Base-by-base conservation (phyloP, 2,888 invertebrate genomes). In the Hypena proboscidalis region DNA sequence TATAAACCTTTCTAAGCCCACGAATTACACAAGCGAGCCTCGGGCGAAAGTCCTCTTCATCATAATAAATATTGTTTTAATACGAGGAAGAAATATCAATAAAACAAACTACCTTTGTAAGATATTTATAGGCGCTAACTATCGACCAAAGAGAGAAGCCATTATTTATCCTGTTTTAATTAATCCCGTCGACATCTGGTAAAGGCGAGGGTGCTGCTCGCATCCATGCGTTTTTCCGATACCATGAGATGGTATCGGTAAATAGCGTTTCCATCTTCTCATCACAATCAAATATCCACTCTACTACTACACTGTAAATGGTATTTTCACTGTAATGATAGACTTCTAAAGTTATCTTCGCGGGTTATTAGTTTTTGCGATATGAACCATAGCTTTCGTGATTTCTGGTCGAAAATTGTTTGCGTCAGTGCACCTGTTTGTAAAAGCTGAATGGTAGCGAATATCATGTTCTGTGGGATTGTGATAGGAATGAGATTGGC, bases 261-360 rank as follows among this genome's bases (percentile, higher is more conserved):
- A 17, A 27, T 21, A 30, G 23, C 10, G 21, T 41, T 43, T 27
- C 49, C 27, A 47, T 42, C 45, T 37, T 20, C 21, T n/a, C 11
- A 36, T 31, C 11, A 51, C 66, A 58, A 42, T 46, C 55, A 33
- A 68, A 69, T 71, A 60, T 66, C 64, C 64, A 72, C 68, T 73
- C 66, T 67, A 66, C 47, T 45, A 48, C 63, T 37, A 37, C 57
- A 66, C 58, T 55, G 42, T 59, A 70, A 54, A 74, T 56, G 56
- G 47, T 58, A 71, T 74, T 76, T 78, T 78, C 70, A 73, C 72
- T 73, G 47, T 64, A 74, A 67, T 69, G 58, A 70, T 58, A 52
- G 48, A 58, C 47, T 55, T 59, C 50, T 53, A 54, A 64, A 53
- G 26, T 42, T 53, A 48, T 49, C 45, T 51, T 39, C 36, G 44